Conservation (phyloP, 2,113 vertebrate genomes). For the Menidia beryllina region DNA sequence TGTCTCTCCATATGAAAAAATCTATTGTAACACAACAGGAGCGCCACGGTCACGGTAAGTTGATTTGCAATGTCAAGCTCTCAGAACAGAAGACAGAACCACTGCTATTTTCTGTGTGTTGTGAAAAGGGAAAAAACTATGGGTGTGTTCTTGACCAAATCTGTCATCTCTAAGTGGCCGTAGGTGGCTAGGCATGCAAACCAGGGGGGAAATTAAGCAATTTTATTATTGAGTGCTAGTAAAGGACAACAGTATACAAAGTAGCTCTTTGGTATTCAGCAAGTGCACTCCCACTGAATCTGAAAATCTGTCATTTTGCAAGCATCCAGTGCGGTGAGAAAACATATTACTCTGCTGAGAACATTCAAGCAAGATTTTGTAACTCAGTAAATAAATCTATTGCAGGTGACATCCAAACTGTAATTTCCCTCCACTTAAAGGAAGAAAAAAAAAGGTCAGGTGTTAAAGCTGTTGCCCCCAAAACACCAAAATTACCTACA, state of each 20-base stretch:
- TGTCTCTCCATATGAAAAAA: conserved; percentile 78
- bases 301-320: conserved; percentile 23
- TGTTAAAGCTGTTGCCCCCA: too few relatives aligned
- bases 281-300: conserved; percentile 16
- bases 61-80: conserved; percentile 45
- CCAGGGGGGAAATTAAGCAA: conserved; percentile 20
- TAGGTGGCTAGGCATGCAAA: conserved; percentile 21
- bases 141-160: conserved; percentile 4
- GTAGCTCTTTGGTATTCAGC: conserved; percentile 35
- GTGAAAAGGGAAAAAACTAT: conserved; percentile 4
- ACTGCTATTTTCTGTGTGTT: conserved; percentile 20
- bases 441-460: too few relatives aligned
- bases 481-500: too few relatives aligned
- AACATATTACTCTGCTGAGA: not conserved
- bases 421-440: too few relatives aligned
- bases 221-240: conserved; percentile 10
- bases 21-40: conserved; percentile 76
- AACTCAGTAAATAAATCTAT: not conserved
- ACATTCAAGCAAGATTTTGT: not conserved
- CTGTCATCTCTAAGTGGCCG: conserved; percentile 16
- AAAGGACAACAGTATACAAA: conserved; percentile 19
- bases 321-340: not conserved
- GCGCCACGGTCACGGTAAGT: conserved; percentile 47
- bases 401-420: not conserved
- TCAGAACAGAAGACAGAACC: conserved; percentile 13